phyloP scores from a whole-genome alignment of 1,140 invertebrate species.

The Zaprionus camerounensis region DNA sequence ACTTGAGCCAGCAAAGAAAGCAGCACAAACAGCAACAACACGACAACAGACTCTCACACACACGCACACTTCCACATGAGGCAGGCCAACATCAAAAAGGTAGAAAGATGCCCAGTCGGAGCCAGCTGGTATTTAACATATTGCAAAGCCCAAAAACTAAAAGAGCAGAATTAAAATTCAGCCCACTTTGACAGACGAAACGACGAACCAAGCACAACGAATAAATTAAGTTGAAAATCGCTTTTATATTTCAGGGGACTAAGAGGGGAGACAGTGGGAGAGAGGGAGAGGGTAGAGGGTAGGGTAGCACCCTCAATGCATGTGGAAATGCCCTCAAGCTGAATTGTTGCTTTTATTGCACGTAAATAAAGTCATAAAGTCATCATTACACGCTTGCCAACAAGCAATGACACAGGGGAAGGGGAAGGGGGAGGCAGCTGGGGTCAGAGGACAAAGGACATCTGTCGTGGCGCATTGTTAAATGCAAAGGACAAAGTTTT shows the following conservation, averaged over 20 bases:
- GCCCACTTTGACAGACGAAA: slow-evolving; percentile 36
- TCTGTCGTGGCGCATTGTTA: slow-evolving; percentile 27
- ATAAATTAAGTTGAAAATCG: slow-evolving; percentile 76
- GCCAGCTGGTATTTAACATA: slow-evolving; percentile 69
- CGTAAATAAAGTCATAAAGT: slow-evolving; percentile 82
- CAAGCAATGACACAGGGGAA: slow-evolving; percentile 38
- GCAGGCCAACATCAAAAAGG: slow-evolving; percentile 47
- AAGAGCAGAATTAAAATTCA: slow-evolving; percentile 60
- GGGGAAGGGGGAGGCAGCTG: neutral
- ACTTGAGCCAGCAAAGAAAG: slow-evolving; percentile 50
- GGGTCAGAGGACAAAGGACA: slow-evolving; percentile 24
- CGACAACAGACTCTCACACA: slow-evolving; percentile 27
- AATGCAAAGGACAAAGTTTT: slow-evolving; percentile 70
- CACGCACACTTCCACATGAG: slow-evolving; percentile 10
- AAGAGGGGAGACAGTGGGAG: neutral
- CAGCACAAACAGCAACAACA: slow-evolving; percentile 22
- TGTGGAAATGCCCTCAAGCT: slow-evolving; percentile 31
- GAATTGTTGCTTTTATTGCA: slow-evolving; percentile 76
- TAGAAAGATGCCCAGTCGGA: slow-evolving; percentile 22
- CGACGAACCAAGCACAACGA: slow-evolving; percentile 42
- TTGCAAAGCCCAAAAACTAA: slow-evolving; percentile 58
- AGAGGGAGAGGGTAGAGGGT: neutral
- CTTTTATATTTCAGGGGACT: slow-evolving; percentile 61
- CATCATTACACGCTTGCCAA: slow-evolving; percentile 74
- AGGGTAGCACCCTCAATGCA: slow-evolving; percentile 4